Percentiles rank a stretch among this genome's conserved stretches.
Evolutionary conservation across 2,113 vertebrate genomes (phyloP).

Genomic region (Aptenodytes patagonicus): DNA sequence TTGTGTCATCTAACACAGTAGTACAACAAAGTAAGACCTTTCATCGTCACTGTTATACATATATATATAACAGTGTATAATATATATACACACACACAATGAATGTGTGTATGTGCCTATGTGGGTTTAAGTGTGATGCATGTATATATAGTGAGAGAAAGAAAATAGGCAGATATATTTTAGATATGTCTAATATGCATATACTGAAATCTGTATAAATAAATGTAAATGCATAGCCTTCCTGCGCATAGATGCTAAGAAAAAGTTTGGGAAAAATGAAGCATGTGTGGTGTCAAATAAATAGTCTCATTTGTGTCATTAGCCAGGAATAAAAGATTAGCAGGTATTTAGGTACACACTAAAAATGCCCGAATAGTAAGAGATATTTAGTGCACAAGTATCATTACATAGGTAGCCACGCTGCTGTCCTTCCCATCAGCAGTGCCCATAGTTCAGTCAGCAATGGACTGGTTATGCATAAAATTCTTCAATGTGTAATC

Average conservation of each 20-base stretch:
- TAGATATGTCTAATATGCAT: background rate
- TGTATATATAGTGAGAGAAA: background rate
- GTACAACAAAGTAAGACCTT: background rate
- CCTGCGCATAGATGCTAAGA: background rate
- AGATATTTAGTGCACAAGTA: background rate
- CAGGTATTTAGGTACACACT: background rate
- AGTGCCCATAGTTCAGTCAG: background rate
- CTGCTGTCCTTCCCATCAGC: background rate
- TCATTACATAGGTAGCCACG: accelerated
- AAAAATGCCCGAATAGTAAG: background rate
- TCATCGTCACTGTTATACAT: background rate
- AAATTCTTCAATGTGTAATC: background rate
- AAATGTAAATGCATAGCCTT: background rate
- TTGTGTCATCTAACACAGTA: background rate
- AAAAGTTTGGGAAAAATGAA: background rate
- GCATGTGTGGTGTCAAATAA: background rate
- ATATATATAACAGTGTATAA: background rate
- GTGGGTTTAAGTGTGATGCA: background rate
- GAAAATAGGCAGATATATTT: background rate
- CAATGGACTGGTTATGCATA: background rate
- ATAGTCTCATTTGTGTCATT: background rate
- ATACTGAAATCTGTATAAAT: background rate
- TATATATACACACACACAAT: background rate
- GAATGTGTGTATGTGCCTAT: background rate
- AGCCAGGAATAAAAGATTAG: background rate